phyloP scores from a whole-genome alignment of 2,888 invertebrate species.

The Salticus scenicus region DNA sequence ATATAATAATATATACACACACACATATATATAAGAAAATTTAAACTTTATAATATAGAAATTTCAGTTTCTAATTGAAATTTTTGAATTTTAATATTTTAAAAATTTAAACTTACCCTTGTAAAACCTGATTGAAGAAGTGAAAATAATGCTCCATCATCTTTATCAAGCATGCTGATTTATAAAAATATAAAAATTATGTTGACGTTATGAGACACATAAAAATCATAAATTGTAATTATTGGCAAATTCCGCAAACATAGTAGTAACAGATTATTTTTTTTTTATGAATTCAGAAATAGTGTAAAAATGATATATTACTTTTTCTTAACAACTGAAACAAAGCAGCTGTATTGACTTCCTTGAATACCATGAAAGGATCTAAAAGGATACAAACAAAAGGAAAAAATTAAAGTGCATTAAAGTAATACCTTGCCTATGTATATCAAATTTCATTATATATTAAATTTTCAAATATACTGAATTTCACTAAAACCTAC shows the following conservation, averaged over 20 bases:
- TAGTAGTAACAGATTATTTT: neutral
- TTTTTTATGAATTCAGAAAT: neutral
- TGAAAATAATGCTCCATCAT: conserved; percentile 85
- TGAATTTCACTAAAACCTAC: too few species aligned
- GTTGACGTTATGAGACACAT: neutral
- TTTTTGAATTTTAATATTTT: neutral
- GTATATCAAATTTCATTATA: too few species aligned
- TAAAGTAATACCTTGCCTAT: too few species aligned
- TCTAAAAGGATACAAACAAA: conserved; percentile 77
- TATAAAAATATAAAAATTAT: conserved; percentile 71
- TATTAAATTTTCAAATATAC: too few species aligned
- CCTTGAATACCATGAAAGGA: conserved; percentile 81
- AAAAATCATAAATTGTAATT: too few species aligned
- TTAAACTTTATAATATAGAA: too few species aligned
- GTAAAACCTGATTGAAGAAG: conserved; percentile 90
- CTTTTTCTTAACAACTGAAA: conserved; percentile 91
- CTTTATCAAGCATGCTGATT: conserved; percentile 87
- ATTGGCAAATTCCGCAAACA: too few species aligned
- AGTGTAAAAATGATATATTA: conserved; percentile 76
- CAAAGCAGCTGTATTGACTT: conserved; percentile 80
- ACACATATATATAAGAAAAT: too few species aligned
- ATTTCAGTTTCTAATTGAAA: too few species aligned
- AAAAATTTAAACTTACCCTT: conserved; percentile 82
- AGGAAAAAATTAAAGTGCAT: conserved; percentile 40
- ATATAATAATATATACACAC: too few species aligned